Evolutionary conservation across 2,113 vertebrate species (phyloP).

Genomic region (Electrona antarctica): DNA sequence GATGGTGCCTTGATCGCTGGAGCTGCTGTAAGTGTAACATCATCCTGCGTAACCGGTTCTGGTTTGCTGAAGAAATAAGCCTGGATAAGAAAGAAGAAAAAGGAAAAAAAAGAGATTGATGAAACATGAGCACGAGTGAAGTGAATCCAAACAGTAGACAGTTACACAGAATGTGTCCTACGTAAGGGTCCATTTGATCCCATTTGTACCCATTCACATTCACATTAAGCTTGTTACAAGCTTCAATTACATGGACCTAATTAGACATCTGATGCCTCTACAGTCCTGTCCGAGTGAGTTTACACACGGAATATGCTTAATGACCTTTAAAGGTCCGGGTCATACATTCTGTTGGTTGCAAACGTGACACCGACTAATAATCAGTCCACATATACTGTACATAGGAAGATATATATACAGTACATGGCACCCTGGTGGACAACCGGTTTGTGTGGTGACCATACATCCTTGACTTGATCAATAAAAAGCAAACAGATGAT

Average conservation of each 20-base stretch:
- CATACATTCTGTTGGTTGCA: conserved; percentile 60
- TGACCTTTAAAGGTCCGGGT: conserved; percentile 43
- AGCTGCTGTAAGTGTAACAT: conserved; percentile 5
- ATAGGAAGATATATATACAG: neutral
- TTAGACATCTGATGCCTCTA: conserved; percentile 57
- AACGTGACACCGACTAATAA: conserved; percentile 57
- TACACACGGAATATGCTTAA: conserved; percentile 57
- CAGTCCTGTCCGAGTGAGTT: conserved; percentile 30
- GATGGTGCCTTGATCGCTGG: conserved; percentile 41
- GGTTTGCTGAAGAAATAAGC: conserved; percentile 90
- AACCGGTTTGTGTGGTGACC: no score
- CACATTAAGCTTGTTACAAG: conserved; percentile 3
- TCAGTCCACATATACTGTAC: conserved; percentile 46
- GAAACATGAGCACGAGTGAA: conserved; percentile 5
- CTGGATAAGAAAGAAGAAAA: conserved; percentile 65
- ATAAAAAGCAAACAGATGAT: no score
- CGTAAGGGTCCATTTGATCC: no score
- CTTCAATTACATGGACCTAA: conserved; percentile 60
- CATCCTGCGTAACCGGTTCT: conserved; percentile 40
- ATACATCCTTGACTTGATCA: no score
- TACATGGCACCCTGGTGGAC: no score
- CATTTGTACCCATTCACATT: no score
- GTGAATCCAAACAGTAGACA: neutral
- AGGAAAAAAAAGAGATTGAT: neutral
- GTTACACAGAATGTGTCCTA: neutral